phyloP scores from a whole-genome alignment of 2,797 vertebrate species.

The Protonibea diacanthus region DNA sequence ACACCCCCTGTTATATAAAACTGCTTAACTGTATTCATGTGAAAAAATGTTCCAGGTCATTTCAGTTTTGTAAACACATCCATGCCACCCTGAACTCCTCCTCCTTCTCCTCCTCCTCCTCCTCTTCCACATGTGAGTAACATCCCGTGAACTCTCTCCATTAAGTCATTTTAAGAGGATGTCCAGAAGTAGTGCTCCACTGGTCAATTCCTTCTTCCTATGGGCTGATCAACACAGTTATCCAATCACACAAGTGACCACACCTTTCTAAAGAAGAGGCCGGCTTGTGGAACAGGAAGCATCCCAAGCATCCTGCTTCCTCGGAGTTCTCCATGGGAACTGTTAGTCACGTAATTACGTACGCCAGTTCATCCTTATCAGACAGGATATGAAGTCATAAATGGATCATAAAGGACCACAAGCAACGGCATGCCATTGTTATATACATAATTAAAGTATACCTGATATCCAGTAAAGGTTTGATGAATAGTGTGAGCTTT shows the following conservation, averaged over 20 bases:
- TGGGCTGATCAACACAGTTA: constrained; percentile 14
- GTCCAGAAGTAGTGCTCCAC: rapidly evolving
- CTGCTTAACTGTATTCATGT: too few relatives aligned
- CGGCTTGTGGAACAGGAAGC: constrained; percentile 9
- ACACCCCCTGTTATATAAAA: background rate
- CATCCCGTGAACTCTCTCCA: background rate
- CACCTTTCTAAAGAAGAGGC: background rate
- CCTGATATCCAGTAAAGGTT: background rate
- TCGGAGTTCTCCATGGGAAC: rapidly evolving
- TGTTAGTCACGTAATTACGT: background rate
- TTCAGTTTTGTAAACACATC: background rate
- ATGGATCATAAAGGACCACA: background rate
- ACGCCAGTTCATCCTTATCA: constrained; percentile 5
- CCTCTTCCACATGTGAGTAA: background rate
- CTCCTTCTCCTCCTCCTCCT: background rate
- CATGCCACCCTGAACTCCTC: background rate
- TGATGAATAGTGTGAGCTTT: background rate
- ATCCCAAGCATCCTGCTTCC: background rate
- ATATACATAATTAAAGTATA: background rate
- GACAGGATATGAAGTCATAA: constrained; percentile 30
- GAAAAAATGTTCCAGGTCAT: background rate
- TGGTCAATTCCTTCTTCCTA: constrained; percentile 45
- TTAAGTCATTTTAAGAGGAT: constrained; percentile 25
- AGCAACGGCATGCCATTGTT: background rate
- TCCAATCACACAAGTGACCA: constrained; percentile 39